phyloP scores from a whole-genome alignment of 2,797 vertebrate genomes.

The Sarcophilus harrisii region DNA sequence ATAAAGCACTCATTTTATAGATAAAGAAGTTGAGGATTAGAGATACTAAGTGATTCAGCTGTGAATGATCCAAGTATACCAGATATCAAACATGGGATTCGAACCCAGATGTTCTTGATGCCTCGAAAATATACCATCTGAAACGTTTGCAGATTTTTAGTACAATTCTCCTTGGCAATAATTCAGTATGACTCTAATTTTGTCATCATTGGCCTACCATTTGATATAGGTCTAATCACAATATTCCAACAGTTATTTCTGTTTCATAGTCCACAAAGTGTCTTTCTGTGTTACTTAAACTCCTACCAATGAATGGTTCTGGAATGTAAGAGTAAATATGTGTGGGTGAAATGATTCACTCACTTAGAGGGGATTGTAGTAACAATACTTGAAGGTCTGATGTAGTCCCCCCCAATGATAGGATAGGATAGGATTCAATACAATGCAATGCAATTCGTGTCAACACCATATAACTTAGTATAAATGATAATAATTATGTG shows the following conservation, averaged over 20 bases:
- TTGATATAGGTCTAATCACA: background rate
- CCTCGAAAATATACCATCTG: background rate
- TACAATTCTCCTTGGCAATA: background rate
- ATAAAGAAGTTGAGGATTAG: background rate
- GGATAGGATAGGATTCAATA: background rate
- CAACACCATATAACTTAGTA: background rate
- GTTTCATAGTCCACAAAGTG: background rate
- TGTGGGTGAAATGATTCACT: background rate
- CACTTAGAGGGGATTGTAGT: background rate
- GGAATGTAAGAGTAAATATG: background rate
- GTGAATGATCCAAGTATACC: background rate
- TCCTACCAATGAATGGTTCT: background rate
- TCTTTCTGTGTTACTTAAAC: background rate
- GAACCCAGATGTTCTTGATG: background rate
- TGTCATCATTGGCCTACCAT: background rate
- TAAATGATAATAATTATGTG: background rate
- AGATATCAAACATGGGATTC: background rate
- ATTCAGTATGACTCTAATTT: background rate
- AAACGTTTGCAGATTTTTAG: background rate
- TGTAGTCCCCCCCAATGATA: background rate
- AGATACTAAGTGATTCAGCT: background rate
- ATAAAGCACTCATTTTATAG: background rate
- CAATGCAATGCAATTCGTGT: background rate
- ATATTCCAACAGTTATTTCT: background rate
- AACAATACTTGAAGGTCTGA: background rate